Conservation (phyloP, 2,888 invertebrate genomes). For the Chymomyza caudatula region DNA sequence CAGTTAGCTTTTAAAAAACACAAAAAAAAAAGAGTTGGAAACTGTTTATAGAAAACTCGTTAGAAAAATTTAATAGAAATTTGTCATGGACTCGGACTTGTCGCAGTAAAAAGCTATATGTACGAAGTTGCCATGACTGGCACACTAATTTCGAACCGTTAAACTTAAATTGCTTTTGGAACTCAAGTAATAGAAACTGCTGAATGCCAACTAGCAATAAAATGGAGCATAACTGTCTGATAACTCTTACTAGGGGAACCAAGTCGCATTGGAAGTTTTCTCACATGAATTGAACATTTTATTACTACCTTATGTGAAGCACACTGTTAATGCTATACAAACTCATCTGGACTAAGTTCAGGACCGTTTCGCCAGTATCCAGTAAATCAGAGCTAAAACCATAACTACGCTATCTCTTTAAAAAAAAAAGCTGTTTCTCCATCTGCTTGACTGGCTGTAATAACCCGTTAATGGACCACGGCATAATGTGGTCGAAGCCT, state of each 20-base stretch:
- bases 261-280: not conserved
- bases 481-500: too few species aligned
- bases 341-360: not conserved
- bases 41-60: constrained; percentile 72
- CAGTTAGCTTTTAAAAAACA: not conserved
- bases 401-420: too few species aligned
- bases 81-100: constrained; percentile 19
- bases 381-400: too few species aligned
- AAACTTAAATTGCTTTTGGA: constrained; percentile 35
- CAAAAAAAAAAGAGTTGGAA: constrained; percentile 16
- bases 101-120: not conserved
- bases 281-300: not conserved
- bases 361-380: too few species aligned
- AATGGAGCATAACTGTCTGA: not conserved
- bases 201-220: not conserved
- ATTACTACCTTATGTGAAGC: not conserved
- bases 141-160: constrained; percentile 41
- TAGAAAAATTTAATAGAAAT: constrained; percentile 70
- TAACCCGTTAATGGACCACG: too few species aligned
- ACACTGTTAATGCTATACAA: not conserved
- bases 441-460: too few species aligned
- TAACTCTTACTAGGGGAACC: not conserved
- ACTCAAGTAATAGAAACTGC: constrained; percentile 22
- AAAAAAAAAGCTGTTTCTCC: too few species aligned
- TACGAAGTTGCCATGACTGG: not conserved